Evolutionary conservation across 2,888 invertebrate genomes (phyloP).

Genomic region (Mythimna albipuncta): DNA sequence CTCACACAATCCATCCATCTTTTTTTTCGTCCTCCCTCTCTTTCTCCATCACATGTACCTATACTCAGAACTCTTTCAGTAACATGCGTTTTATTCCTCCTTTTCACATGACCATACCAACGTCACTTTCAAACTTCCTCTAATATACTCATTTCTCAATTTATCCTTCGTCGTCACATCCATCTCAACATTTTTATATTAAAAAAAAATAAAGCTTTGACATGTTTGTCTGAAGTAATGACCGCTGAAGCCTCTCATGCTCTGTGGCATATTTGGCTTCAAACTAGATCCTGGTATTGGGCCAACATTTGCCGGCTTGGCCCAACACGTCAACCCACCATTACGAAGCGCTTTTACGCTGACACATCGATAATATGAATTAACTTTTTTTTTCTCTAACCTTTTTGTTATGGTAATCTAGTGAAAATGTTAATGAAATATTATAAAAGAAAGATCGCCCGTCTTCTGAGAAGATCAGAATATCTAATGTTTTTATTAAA

Average conservation of each 20-base stretch:
- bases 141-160: too few relatives aligned
- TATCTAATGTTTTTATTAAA: constrained; percentile 44
- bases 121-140: too few relatives aligned
- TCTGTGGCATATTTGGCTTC: background rate
- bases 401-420: constrained; percentile 81
- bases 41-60: too few relatives aligned
- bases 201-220: too few relatives aligned
- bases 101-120: too few relatives aligned
- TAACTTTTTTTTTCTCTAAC: constrained; percentile 76
- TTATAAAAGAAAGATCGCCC: constrained; percentile 43
- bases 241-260: background rate
- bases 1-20: too few relatives aligned
- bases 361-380: constrained; percentile 83
- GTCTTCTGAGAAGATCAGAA: constrained; percentile 58
- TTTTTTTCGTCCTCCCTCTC: too few relatives aligned
- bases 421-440: constrained; percentile 82
- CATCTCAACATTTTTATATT: too few relatives aligned
- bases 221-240: background rate
- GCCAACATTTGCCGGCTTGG: constrained; percentile 39
- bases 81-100: too few relatives aligned
- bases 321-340: constrained; percentile 56
- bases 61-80: too few relatives aligned
- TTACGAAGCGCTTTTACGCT: constrained; percentile 75
- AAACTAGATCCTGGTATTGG: constrained; percentile 5
- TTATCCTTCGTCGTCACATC: too few relatives aligned